These are phyloP conservation scores for Gnathonemus echidnorhynchus DNA, from an alignment of 2,113 vertebrate species.

Conservation along the genomic window DNA sequence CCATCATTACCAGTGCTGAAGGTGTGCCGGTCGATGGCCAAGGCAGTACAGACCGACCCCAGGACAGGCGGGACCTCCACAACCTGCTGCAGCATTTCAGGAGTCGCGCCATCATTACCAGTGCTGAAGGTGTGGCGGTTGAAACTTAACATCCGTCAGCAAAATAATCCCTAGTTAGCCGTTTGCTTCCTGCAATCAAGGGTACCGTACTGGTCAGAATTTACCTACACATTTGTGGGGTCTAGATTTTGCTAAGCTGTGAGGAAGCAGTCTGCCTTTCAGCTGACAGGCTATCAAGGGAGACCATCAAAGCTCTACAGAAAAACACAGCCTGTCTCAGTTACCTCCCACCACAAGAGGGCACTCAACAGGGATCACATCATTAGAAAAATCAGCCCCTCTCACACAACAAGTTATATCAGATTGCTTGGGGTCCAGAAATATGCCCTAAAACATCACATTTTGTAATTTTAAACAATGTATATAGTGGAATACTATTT, in stretches of 20 bases:
- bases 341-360: constrained; percentile 2
- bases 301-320: background rate
- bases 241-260: background rate
- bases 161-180: background rate
- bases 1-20: background rate
- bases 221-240: background rate
- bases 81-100: background rate
- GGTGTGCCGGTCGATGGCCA: background rate
- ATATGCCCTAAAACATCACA: background rate
- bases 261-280: background rate
- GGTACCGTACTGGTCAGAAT: background rate
- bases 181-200: background rate
- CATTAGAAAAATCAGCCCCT: background rate
- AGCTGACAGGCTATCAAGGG: background rate
- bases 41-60: background rate
- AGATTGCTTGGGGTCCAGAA: background rate
- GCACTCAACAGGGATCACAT: background rate
- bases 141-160: background rate
- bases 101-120: background rate
- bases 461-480: background rate
- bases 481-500: background rate
- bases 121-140: background rate
- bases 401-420: background rate
- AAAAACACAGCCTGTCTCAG: background rate
- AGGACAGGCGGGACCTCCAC: background rate